Evolutionary conservation across 2,113 vertebrate species (phyloP), one percentile per base, ranked within the genome.

Genomic region (Raja brachyura): DNA sequence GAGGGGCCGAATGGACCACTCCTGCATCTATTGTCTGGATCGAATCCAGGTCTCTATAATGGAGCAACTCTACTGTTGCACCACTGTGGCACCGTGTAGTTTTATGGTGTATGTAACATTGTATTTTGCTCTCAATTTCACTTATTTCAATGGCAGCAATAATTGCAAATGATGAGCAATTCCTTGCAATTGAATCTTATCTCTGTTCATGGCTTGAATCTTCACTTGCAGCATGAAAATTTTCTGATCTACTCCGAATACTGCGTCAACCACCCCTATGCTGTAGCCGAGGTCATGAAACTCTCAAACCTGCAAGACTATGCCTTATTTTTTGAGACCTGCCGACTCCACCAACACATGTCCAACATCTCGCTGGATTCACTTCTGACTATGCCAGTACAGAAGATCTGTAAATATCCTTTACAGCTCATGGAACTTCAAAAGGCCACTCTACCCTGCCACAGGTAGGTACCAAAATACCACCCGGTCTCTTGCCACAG

Each of bases 161-260:
- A 31, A 7, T n/a, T 63, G 14, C 1, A 73, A 73, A 73, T 73
- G 70, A 18, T 4, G 70, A 20, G 66, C 10, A 61, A 14, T 86
- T 86, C n/a, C 59, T 25, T 88, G 16, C 31, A 31, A 18, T 66
- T 18, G 11, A 11, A 1, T 2, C 28, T 63, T 18, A 31, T 2
- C 59, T 63, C 56, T 31, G 56, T 28, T 85, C 56, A 39, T 70
- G 68, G 39, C 88, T 48, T 73, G 48, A 2, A 28, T 13, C 7
- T 73, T 70, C 18, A 10, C 10, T 73, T 74, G 18, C 90, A 92
- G 90, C 31, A 73, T 54, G 8, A 74, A 73, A 8, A 9, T 48
- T 92, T 92, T 68, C 22, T 92, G 68, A 54, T 92, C 68, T 92
- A 92, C 66, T 92, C 90, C 73, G 90, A 92, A 28, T 92, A 92